These are phyloP conservation scores for Melinaea marsaeus DNA, from an alignment of 2,888 invertebrate genomes.

Conservation along the genomic window DNA sequence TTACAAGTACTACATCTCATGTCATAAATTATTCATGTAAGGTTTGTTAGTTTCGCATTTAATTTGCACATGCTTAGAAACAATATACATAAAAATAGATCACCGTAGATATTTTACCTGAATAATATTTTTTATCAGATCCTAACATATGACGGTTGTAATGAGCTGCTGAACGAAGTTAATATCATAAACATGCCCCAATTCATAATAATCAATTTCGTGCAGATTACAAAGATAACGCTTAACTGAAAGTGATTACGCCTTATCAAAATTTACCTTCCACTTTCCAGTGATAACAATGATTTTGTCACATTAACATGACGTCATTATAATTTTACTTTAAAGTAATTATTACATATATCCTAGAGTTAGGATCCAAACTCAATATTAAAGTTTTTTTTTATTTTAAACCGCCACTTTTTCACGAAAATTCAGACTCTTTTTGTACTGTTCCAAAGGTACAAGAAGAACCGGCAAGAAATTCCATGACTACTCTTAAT, in stretches of 20 bases:
- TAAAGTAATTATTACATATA: no score
- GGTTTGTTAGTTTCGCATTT: no score
- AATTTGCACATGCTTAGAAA: neutral
- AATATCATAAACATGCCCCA: constrained; percentile 20
- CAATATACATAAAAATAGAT: neutral
- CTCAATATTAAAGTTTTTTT: no score
- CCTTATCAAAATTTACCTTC: constrained; percentile 24
- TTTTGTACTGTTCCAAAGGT: no score
- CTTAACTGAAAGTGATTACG: constrained; percentile 23
- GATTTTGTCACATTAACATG: neutral
- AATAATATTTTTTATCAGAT: neutral
- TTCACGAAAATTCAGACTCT: no score
- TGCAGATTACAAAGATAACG: constrained; percentile 26
- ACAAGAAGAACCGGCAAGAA: no score
- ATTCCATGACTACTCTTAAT: no score
- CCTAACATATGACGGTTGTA: neutral
- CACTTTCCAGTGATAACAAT: constrained; percentile 15
- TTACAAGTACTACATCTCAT: no score
- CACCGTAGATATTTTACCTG: neutral
- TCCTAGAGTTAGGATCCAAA: no score
- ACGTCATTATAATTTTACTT: neutral
- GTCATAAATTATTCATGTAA: no score
- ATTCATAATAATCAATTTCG: constrained; percentile 24
- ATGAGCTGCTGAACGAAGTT: constrained; percentile 1
- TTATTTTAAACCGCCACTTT: no score